A percentile compares a stretch with the other conserved stretches of the same genome.
phyloP scores from a whole-genome alignment of 2,888 invertebrate genomes.

The Hyppa rectilinea region DNA sequence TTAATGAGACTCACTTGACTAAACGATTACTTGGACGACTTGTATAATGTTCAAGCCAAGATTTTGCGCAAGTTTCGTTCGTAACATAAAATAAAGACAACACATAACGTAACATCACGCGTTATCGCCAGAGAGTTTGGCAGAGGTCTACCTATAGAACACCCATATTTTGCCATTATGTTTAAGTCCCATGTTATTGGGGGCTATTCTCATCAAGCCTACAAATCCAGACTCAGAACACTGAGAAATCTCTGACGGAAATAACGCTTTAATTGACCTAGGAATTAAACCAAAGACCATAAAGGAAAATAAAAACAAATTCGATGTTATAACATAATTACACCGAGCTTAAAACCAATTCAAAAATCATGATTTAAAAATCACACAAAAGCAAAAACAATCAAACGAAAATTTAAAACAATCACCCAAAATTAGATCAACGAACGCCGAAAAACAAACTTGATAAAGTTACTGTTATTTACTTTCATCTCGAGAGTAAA shows the following conservation, averaged over 20 bases:
- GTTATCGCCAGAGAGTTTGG: background rate
- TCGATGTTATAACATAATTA: background rate
- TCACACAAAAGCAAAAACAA: background rate
- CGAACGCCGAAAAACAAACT: slow-evolving; percentile 25
- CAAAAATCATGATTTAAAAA: background rate
- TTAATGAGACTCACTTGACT: background rate
- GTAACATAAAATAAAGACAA: background rate
- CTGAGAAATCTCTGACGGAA: too few relatives aligned
- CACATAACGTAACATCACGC: background rate
- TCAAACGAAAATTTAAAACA: slow-evolving; percentile 11
- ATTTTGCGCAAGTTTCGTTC: background rate
- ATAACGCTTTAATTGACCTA: too few relatives aligned
- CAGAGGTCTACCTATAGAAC: too few relatives aligned
- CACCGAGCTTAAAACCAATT: background rate
- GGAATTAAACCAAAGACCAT: too few relatives aligned
- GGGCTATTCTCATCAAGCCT: too few relatives aligned
- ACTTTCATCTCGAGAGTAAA: slow-evolving; percentile 57
- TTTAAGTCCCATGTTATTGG: background rate
- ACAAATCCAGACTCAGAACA: background rate
- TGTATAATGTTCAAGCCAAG: background rate
- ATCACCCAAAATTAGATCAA: slow-evolving; percentile 30
- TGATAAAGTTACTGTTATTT: slow-evolving; percentile 46
- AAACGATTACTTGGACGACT: background rate
- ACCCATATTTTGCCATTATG: background rate
- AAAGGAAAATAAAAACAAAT: background rate